Percentiles rank a stretch among this genome's conserved stretches.
Conservation (phyloP, 1,140 invertebrate genomes). For the Zaprionus africanus region DNA sequence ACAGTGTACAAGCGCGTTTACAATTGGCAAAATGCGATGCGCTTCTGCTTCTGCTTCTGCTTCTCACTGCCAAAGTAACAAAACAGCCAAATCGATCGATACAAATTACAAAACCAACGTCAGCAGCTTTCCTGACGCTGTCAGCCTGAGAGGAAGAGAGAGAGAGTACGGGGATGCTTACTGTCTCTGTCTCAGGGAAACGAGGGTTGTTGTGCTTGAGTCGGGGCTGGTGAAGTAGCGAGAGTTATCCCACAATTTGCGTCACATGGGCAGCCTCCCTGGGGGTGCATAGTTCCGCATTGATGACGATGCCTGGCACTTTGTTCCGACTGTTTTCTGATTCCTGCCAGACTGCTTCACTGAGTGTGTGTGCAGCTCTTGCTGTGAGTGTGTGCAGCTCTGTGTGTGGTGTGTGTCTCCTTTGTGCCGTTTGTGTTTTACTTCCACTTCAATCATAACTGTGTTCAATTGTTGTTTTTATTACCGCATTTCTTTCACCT, state of each 20-base stretch:
- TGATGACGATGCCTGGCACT: slow-evolving; percentile 50
- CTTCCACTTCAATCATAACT: slow-evolving; percentile 82
- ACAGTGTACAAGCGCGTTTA: slow-evolving; percentile 42
- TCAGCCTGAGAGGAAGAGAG: slow-evolving; percentile 3
- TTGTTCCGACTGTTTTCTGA: slow-evolving; percentile 26
- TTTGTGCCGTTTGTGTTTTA: slow-evolving; percentile 52
- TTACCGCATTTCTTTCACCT: slow-evolving; percentile 80
- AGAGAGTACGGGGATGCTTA: neutral
- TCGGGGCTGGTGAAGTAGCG: neutral
- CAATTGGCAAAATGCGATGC: slow-evolving; percentile 38
- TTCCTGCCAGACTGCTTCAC: neutral
- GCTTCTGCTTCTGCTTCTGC: neutral
- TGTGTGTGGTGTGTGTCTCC: slow-evolving; percentile 12
- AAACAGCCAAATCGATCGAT: slow-evolving; percentile 75
- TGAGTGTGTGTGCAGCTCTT: neutral
- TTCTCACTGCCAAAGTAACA: slow-evolving; percentile 35
- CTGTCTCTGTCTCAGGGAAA: neutral
- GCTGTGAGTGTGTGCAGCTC: neutral
- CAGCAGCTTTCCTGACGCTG: slow-evolving; percentile 45
- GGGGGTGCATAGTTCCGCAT: slow-evolving; percentile 62
- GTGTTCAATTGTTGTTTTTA: slow-evolving; percentile 82
- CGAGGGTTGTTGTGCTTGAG: slow-evolving; percentile 1
- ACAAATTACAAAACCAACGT: slow-evolving; percentile 75
- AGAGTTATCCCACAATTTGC: slow-evolving; percentile 46
- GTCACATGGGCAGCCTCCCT: slow-evolving; percentile 34